Percentiles rank a stretch among this genome's conserved stretches.
Conservation (phyloP, 2,113 vertebrate species). For the Sardina pilchardus region DNA sequence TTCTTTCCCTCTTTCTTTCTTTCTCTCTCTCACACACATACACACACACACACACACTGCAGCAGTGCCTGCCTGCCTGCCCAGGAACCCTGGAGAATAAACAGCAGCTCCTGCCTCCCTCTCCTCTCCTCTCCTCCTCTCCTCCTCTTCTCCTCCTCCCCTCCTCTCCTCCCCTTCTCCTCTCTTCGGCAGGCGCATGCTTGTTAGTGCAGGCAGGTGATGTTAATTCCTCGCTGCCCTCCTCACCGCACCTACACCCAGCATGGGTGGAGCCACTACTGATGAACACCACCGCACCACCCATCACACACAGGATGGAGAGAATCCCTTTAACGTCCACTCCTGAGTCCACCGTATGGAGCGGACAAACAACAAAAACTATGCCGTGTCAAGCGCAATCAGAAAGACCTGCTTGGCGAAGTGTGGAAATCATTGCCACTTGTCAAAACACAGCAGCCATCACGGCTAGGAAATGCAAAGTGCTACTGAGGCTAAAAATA, state of each 20-base stretch:
- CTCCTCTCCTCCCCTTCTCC: not conserved
- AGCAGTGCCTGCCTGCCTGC: not conserved
- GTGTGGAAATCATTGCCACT: not conserved
- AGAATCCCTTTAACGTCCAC: not conserved
- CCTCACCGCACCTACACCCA: not conserved
- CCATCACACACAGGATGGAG: not conserved
- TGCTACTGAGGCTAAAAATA: not conserved
- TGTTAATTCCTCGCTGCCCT: not conserved
- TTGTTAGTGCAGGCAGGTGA: not conserved
- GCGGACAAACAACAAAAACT: not conserved
- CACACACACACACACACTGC: conserved; percentile 15
- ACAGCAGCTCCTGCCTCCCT: conserved; percentile 9
- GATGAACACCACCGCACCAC: not conserved
- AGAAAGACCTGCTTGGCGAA: not conserved
- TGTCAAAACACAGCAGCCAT: not conserved
- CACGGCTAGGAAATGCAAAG: not conserved
- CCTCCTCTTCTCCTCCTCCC: not conserved
- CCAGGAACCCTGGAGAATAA: conserved; percentile 7
- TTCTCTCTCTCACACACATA: not conserved
- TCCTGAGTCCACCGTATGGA: not conserved
- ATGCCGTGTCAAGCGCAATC: not conserved
- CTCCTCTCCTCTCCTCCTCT: not conserved
- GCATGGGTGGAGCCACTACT: not conserved
- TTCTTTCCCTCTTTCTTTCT: not conserved
- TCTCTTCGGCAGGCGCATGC: not conserved